phyloP scores from a whole-genome alignment of 2,113 vertebrate species.

The Odocoileus hemionus region DNA sequence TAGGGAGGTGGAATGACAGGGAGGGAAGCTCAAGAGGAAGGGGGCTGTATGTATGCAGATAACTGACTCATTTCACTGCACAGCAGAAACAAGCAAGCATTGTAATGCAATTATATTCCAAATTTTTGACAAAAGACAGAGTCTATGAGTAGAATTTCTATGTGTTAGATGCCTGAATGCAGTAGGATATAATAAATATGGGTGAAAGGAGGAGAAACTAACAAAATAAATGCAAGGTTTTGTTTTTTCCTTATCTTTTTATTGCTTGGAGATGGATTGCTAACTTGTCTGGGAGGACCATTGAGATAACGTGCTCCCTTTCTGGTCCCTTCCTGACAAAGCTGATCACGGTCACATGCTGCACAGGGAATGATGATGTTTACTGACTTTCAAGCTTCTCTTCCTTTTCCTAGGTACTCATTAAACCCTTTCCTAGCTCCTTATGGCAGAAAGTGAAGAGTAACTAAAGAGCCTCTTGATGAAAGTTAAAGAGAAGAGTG shows the following conservation, averaged over 20 bases:
- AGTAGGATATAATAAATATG: background rate
- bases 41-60: background rate
- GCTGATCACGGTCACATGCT: rapidly evolving
- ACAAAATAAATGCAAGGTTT: background rate
- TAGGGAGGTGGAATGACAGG: background rate
- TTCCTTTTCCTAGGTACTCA: background rate
- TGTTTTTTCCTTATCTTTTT: background rate
- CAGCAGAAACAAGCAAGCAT: background rate
- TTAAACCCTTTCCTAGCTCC: background rate
- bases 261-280: background rate
- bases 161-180: background rate
- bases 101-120: background rate
- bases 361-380: background rate
- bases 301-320: background rate
- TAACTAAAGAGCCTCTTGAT: background rate
- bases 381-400: background rate
- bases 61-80: background rate
- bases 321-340: background rate
- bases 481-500: background rate
- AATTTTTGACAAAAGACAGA: background rate
- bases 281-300: background rate
- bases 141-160: background rate
- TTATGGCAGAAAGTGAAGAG: background rate
- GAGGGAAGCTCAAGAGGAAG: background rate
- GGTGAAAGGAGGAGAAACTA: background rate